Base-by-base conservation (phyloP, 2,888 invertebrate genomes). In the Rutpela maculata region DNA sequence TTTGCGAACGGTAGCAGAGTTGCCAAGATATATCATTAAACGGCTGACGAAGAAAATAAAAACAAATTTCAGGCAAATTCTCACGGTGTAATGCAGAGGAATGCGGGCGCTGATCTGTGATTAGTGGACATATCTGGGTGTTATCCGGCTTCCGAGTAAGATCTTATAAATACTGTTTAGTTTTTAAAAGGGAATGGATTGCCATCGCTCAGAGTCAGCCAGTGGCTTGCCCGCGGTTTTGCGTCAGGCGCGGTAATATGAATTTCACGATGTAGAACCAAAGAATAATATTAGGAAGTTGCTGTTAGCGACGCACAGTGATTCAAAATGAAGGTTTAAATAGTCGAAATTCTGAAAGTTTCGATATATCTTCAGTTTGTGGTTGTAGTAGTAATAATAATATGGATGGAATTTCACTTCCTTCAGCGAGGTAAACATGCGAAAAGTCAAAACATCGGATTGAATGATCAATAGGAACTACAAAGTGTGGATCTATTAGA, bases 51-150 rank as follows among this genome's bases (percentile, higher is more conserved):
- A 38, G n/a, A 15, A 67, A 56, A 67, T 56, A 67, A 67, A 26
- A 67, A 56, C 67, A 56, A 67, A 55, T 67, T 67, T 67, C 67
- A 55, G 56, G 55, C 15, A 55, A 19, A 67, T 67, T 67, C 67
- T 67, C 67, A 67, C 67, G 67, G 56, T 67, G 22, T 26, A 4
- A 4, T 26, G 56, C 56, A 12, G 26, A 17, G 26, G 55, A 67
- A 17, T 55, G 67, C 17, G 26, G 55, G 26, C 18, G 17, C 67
- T n/a, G 67, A 67, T 55, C 19, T 56, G 55, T 67, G 67, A 67
- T 67, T 67, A 67, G 55, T 67, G 67, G 55, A 67, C 56, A n/a
- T 67, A 67, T 67, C 67, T 67, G 67, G 66, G 67, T 67, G 67
- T 31, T 67, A 56, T 67, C 67, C 67, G n/a, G 56, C 56, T 67